phyloP scores from a whole-genome alignment of 2,113 vertebrate species.

The Sinocyclocheilus grahami region DNA sequence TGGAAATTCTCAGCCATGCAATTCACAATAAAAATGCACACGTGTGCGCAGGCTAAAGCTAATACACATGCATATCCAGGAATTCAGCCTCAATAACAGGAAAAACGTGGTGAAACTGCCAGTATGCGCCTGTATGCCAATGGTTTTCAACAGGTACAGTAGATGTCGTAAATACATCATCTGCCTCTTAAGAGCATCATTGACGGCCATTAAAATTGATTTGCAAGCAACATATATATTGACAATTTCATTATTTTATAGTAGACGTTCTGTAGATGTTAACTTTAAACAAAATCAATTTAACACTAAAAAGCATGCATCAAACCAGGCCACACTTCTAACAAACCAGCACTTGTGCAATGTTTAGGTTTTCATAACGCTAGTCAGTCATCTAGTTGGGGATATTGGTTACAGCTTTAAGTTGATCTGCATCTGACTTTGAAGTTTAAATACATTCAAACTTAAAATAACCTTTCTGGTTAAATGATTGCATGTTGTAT shows the following conservation, averaged over 20 bases:
- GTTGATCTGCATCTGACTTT: slow-evolving; percentile 23
- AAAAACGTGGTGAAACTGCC: not conserved
- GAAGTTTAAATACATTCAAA: slow-evolving; percentile 12
- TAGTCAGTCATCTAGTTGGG: not conserved
- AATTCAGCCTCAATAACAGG: not conserved
- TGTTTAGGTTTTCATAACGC: slow-evolving; percentile 1
- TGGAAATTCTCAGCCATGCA: slow-evolving; percentile 28
- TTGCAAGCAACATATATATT: not conserved
- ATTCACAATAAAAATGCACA: slow-evolving; percentile 5
- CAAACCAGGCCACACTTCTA: slow-evolving; percentile 19
- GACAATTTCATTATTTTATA: not conserved
- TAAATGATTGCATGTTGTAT: slow-evolving; percentile 33
- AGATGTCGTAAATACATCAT: not conserved
- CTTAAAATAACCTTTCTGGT: slow-evolving; percentile 23
- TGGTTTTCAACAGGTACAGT: not conserved
- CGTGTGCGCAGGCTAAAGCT: not conserved
- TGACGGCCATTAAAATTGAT: not conserved
- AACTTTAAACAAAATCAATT: not conserved
- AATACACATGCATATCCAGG: not conserved
- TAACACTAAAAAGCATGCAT: not conserved
- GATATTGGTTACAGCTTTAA: slow-evolving; percentile 15
- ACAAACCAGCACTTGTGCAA: not conserved
- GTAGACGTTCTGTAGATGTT: not conserved
- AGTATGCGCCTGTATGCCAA: not conserved
- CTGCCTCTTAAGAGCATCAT: not conserved